Evolutionary conservation across 2,797 vertebrate genomes (phyloP), one percentile per base, ranked within the genome.

Genomic region (Alectoris magna): DNA sequence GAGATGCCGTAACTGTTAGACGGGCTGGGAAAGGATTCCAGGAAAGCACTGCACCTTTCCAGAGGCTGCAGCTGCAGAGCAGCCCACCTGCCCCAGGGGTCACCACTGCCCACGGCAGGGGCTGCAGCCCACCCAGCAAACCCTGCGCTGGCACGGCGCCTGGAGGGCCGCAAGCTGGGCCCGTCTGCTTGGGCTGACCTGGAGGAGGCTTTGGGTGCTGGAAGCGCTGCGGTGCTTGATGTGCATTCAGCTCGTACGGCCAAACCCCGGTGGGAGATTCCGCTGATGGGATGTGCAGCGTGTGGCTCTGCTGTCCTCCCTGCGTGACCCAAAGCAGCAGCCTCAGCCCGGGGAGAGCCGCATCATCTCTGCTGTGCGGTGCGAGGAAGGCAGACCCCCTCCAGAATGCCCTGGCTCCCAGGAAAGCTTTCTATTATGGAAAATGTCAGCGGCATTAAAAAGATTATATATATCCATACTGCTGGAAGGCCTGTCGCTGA

Each of bases 401-500:
- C 31, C 43, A 10, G 44, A 74, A 34, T 3, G 62, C 69, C 66
- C 96, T 77, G 41, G 86, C 76, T 58, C 39, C 3, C 44, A 29
- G 62, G 56, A 77, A 64, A 43, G 84, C 87, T 87, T 92, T 95
- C 66, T 83, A 56, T 79, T 64, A 59, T 51, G 68, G 86, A 86
- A 85, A 91, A 92, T 93, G 90, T 74, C 93, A 95, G 58, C 31
- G 91, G 85, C 87, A 93, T 70, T 84, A 73, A 89, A 89, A 75
- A 80, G 93, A 82, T 84, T 84, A 49, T 81, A 87, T 77, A 74
- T 89, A 91, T 78, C 73, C 63, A 43, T 84, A 88, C 84, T 90
- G 58, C 59, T 59, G 93, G 86, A 91, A 94, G 89, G 85, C 63
- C 84, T 95, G 91, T 91, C 93, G 88, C 88, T 60, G 81, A 95